Base-by-base conservation (phyloP, 1,140 invertebrate species). In the Diorhabda carinulata region DNA sequence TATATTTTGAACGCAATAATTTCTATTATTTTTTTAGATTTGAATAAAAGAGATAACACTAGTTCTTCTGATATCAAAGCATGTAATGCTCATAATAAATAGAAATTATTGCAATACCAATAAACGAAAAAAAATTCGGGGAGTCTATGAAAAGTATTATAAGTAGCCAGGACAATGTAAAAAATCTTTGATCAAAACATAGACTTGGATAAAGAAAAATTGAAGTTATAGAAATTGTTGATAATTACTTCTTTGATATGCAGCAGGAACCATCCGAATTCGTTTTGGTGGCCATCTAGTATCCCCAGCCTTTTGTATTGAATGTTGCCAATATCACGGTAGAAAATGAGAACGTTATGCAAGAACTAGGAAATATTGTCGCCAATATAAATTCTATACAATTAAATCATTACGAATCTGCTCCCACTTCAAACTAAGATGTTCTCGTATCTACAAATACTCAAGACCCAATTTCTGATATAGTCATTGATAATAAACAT, bases 51-150 rank as follows among this genome's bases (percentile, higher is more conserved):
- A 52, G 5, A 52, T 52, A 52, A 52, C 45, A 52, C 45, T 52
- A 52, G 45, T 52, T 52, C 25, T 25, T 25, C 45, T 52, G 45
- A 52, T 52, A 52, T 52, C 5, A 9, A 52, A 52, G 45, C 45
- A 52, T 52, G 45, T 52, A 52, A 52, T 9, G 5, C 45, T 9
- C 25, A 25, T 25, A 52, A 52, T 52, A 52, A 52, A 52, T 52
- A 52, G 45, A 52, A 52, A 52, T 52, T 52, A 52, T 5, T 52
- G 45, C 45, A 52, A 52, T 9, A 5, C 45, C 41, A 64, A 64
- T 52, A 64, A 64, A 64, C 9, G n/a, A 64, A 47, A 9, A 64
- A 66, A 66, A 57, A 4, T 66, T 60, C 5, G 58, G n/a, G 5
- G 41, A 7, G 58, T 60, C 58, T n/a, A 60, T 60, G 41, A 60